Evolutionary conservation across 2,888 invertebrate genomes (phyloP).

Genomic region (Chrysolina oricalcia): DNA sequence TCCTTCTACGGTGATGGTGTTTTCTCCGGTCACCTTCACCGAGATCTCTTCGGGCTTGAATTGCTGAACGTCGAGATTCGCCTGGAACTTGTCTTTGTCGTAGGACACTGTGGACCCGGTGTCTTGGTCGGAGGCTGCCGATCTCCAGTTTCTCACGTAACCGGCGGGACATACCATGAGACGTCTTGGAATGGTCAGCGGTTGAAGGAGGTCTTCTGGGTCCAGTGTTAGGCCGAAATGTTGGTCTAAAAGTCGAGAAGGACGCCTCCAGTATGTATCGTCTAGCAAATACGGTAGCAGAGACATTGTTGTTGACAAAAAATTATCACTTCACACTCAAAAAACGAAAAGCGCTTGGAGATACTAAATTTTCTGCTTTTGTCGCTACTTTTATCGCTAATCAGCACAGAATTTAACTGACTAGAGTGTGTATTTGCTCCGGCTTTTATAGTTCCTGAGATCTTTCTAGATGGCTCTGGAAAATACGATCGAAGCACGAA

Average conservation of each 20-base stretch:
- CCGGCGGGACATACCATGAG: slow-evolving; percentile 36
- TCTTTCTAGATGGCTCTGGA: slow-evolving; percentile 32
- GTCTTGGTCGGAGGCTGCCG: slow-evolving; percentile 41
- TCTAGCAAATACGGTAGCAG: slow-evolving; percentile 30
- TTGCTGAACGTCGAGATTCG: slow-evolving; percentile 50
- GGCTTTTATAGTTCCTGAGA: neutral
- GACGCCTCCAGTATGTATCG: neutral
- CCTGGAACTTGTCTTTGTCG: slow-evolving; percentile 48
- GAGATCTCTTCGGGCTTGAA: slow-evolving; percentile 50
- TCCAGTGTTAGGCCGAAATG: slow-evolving; percentile 32
- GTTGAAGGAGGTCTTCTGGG: slow-evolving; percentile 33
- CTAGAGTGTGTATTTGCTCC: neutral
- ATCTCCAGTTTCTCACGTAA: slow-evolving; percentile 49
- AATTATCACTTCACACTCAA: neutral
- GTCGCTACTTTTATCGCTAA: neutral
- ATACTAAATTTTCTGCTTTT: neutral
- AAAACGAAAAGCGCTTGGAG: neutral
- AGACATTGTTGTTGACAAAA: slow-evolving; percentile 26
- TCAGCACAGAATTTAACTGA: neutral
- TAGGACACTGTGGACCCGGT: slow-evolving; percentile 31
- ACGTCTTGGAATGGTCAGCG: slow-evolving; percentile 20
- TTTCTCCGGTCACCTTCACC: slow-evolving; percentile 41
- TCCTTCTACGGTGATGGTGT: slow-evolving; percentile 45
- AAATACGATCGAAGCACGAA: neutral
- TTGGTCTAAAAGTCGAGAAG: slow-evolving; percentile 31